These are phyloP conservation scores for Siderastrea radians DNA, from an alignment of 92 coral and sea anemone species.

Conservation along the genomic window DNA sequence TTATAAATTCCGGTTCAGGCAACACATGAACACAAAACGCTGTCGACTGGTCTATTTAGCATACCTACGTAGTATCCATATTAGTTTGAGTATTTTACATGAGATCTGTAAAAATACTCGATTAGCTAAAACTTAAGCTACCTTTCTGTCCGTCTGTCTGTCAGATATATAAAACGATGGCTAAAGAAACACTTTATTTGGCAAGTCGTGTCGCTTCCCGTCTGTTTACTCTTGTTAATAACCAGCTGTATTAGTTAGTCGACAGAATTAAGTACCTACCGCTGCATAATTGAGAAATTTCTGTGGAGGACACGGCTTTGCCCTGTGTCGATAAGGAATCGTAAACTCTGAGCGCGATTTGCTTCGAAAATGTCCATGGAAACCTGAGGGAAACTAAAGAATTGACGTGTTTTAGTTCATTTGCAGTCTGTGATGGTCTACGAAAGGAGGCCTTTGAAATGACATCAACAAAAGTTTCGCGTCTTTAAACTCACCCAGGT, in stretches of 20 bases:
- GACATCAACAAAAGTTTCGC: not conserved
- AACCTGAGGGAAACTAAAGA: slow-evolving; percentile 89
- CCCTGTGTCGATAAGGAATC: slow-evolving; percentile 96
- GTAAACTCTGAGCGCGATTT: slow-evolving; percentile 89
- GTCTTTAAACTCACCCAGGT: slow-evolving; percentile 60
- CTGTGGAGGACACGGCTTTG: slow-evolving; percentile 92
- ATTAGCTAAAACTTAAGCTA: too few relatives aligned
- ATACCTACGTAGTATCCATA: not conserved
- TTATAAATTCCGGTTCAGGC: too few relatives aligned
- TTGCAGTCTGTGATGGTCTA: not conserved
- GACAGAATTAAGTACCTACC: slow-evolving; percentile 53
- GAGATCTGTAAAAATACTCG: too few relatives aligned
- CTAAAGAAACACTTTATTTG: not conserved
- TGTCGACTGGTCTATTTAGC: not conserved
- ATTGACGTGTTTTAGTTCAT: slow-evolving; percentile 7
- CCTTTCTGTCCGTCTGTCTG: not conserved
- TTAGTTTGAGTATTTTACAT: not conserved
- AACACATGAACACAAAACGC: not conserved
- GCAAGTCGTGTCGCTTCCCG: not conserved
- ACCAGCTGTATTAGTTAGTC: not conserved
- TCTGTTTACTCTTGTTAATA: slow-evolving; percentile 14
- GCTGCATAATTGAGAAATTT: slow-evolving; percentile 83
- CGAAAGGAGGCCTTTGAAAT: not conserved
- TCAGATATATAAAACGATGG: not conserved
- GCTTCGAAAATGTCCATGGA: slow-evolving; percentile 98